Evolutionary conservation across 2,888 invertebrate species (phyloP).

Genomic region (Physocephala rufipes): DNA sequence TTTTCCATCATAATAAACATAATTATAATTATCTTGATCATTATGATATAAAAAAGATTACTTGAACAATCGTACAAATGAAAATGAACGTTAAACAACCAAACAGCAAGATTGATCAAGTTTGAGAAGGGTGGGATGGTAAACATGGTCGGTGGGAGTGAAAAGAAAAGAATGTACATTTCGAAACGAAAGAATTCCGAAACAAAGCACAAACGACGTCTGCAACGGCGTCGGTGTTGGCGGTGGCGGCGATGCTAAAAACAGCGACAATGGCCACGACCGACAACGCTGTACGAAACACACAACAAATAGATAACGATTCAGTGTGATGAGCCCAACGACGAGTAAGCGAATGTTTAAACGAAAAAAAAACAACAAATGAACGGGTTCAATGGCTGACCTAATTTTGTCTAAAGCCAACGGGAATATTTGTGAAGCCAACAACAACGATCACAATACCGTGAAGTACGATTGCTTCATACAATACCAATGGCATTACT

Average conservation of each 20-base stretch:
- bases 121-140: not conserved
- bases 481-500: no score
- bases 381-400: slow-evolving; percentile 66
- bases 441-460: slow-evolving; percentile 18
- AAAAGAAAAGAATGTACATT: slow-evolving; percentile 5
- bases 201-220: slow-evolving; percentile 3
- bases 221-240: not conserved
- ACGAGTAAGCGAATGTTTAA: not conserved
- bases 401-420: slow-evolving; percentile 55
- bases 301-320: not conserved
- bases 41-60: not conserved
- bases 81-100: slow-evolving; percentile 18
- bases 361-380: slow-evolving; percentile 1
- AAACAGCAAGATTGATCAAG: not conserved
- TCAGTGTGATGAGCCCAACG: not conserved
- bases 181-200: not conserved
- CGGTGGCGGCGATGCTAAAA: not conserved
- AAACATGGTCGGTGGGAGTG: slow-evolving; percentile 3
- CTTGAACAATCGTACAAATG: slow-evolving; percentile 9
- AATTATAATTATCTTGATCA: not conserved
- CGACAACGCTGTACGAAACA: not conserved
- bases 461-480: no score
- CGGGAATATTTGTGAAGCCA: slow-evolving; percentile 36
- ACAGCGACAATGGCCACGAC: not conserved
- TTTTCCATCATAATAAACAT: not conserved